These are phyloP conservation scores for Drosophila truncata DNA, from an alignment of 1,140 invertebrate genomes.

Conservation along the genomic window DNA sequence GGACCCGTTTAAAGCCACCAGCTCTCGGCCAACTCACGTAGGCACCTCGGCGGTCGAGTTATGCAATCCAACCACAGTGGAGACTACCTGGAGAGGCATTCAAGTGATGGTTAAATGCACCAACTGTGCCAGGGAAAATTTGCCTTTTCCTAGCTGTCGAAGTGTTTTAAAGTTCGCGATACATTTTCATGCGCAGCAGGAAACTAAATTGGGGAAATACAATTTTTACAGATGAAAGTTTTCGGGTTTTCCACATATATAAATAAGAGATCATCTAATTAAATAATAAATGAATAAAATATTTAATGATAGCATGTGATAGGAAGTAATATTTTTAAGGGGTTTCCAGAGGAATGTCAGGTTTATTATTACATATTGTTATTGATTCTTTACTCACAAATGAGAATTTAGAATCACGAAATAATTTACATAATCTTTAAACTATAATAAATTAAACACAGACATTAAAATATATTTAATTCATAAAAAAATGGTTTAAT, in stretches of 20 bases:
- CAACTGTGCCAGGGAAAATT: slow-evolving; percentile 25
- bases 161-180: slow-evolving; percentile 13
- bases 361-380: neutral
- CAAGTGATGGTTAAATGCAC: neutral
- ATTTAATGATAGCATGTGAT: too few relatives aligned
- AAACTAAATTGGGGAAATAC: slow-evolving; percentile 43
- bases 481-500: too few relatives aligned
- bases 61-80: slow-evolving; percentile 35
- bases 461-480: neutral
- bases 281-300: too few relatives aligned
- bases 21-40: slow-evolving; percentile 27
- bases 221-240: slow-evolving; percentile 4
- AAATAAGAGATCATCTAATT: too few relatives aligned
- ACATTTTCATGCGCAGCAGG: slow-evolving; percentile 32
- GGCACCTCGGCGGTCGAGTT: slow-evolving; percentile 15
- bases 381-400: neutral
- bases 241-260: slow-evolving; percentile 35
- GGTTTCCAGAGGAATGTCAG: neutral
- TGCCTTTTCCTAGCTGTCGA: neutral
- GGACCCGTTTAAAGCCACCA: slow-evolving; percentile 33
- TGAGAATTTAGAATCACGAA: neutral
- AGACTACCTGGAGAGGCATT: slow-evolving; percentile 11
- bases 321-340: too few relatives aligned
- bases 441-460: neutral
- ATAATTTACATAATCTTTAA: too few relatives aligned